These are phyloP conservation scores for Julus scanicus DNA, from an alignment of 2,888 invertebrate species.

Conservation along the genomic window DNA sequence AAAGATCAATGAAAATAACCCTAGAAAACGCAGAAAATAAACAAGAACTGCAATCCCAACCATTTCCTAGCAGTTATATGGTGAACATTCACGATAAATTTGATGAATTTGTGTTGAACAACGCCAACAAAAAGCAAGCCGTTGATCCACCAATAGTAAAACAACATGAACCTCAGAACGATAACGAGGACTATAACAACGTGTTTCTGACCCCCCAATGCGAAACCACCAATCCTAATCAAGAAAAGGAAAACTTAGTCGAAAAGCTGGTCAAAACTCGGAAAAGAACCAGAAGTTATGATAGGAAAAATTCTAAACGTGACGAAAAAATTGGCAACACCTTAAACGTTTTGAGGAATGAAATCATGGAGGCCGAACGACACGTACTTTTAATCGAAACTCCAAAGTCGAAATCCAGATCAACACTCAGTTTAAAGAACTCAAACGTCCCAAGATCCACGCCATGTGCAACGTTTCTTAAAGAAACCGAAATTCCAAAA, in stretches of 20 bases:
- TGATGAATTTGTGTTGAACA: not conserved
- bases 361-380: not conserved
- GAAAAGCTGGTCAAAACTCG: not conserved
- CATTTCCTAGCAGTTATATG: not conserved
- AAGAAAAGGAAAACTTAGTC: not conserved
- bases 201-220: not conserved
- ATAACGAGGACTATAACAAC: not conserved
- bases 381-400: not conserved
- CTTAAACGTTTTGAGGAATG: not conserved
- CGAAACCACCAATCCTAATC: not conserved
- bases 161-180: not conserved
- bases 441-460: not conserved
- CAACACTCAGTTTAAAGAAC: not conserved
- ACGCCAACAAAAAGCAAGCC: not conserved
- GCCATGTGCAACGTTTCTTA: not conserved
- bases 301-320: not conserved
- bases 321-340: not conserved
- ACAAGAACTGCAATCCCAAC: not conserved
- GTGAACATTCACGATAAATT: not conserved
- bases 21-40: not conserved
- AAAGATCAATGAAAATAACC: not conserved
- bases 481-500: not conserved
- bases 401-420: not conserved
- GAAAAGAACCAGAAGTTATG: not conserved
- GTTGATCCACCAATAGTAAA: not conserved